phyloP scores from a whole-genome alignment of 2,888 invertebrate species.

The Drosophila tanythrix region DNA sequence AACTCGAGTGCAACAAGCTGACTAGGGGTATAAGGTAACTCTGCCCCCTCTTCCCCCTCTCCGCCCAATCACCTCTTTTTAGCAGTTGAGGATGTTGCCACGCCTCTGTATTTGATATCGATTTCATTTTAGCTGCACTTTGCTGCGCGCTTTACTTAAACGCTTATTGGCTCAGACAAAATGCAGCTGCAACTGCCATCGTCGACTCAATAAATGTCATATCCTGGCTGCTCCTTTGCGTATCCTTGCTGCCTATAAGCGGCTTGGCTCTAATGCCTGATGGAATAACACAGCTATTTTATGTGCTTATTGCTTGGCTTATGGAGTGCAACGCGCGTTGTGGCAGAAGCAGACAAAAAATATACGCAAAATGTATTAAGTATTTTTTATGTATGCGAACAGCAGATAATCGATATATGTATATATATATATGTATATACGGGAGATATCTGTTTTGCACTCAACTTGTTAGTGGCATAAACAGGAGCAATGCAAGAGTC shows the following conservation, averaged over 20 bases:
- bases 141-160: constrained; percentile 58
- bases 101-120: constrained; percentile 23
- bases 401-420: neutral
- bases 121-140: constrained; percentile 48
- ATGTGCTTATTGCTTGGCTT: neutral
- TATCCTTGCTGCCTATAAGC: constrained; percentile 43
- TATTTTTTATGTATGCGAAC: neutral
- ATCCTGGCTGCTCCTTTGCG: constrained; percentile 23
- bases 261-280: constrained; percentile 30
- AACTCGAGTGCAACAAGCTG: constrained; percentile 62
- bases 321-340: neutral
- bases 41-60: constrained; percentile 2
- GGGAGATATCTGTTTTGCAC: too few relatives aligned
- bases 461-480: too few relatives aligned
- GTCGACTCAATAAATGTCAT: constrained; percentile 72
- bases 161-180: constrained; percentile 75
- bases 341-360: neutral
- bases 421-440: neutral
- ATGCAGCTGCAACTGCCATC: constrained; percentile 52
- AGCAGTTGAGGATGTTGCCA: neutral
- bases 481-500: too few relatives aligned
- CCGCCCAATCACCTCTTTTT: neutral
- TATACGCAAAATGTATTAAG: neutral
- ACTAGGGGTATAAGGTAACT: constrained; percentile 29
- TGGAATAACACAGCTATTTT: constrained; percentile 1